Percentiles rank a stretch among this genome's conserved stretches.
These are phyloP conservation scores for Vulpes lagopus DNA, from an alignment of 2,113 vertebrate species.

Conservation along the genomic window DNA sequence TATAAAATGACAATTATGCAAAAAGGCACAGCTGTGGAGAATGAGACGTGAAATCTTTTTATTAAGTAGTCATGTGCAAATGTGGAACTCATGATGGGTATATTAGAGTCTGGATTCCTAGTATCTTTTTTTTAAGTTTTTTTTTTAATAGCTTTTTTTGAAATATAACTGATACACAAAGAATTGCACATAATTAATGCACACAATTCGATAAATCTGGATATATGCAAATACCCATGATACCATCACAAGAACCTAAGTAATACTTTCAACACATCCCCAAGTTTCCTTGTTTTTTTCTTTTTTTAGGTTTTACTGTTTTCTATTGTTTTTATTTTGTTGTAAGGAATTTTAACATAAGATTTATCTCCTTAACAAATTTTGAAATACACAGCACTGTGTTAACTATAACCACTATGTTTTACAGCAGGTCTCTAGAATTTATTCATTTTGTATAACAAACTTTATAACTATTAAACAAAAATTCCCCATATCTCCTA, in stretches of 20 bases:
- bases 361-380: not conserved
- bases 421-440: not conserved
- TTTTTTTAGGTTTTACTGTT: not conserved
- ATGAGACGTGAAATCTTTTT: not conserved
- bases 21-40: not conserved
- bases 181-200: not conserved
- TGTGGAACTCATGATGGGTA: not conserved
- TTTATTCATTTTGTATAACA: not conserved
- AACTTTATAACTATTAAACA: not conserved
- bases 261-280: not conserved
- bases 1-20: not conserved
- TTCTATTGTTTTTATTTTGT: not conserved
- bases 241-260: not conserved
- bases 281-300: not conserved
- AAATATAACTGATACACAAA: not conserved
- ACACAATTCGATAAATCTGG: not conserved
- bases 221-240: not conserved
- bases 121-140: not conserved
- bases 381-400: not conserved
- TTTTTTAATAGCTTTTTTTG: not conserved
- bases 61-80: not conserved
- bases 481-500: not conserved
- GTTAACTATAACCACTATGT: not conserved
- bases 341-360: not conserved
- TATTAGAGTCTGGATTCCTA: not conserved